Evolutionary conservation across 2,797 vertebrate species (phyloP).

Genomic region (Dermochelys coriacea): DNA sequence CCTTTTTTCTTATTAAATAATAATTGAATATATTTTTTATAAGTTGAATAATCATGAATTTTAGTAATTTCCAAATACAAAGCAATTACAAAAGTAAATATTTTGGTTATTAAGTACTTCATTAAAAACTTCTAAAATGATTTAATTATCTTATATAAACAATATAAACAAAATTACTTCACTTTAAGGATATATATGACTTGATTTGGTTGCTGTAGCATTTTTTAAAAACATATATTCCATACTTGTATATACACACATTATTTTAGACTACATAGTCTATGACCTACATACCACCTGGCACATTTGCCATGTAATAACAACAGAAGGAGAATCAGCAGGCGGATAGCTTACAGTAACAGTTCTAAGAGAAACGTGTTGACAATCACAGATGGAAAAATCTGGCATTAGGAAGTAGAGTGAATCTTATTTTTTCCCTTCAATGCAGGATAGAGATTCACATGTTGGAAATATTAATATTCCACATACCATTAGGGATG

Average conservation of each 20-base stretch:
- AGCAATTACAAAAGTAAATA: background rate
- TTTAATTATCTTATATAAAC: background rate
- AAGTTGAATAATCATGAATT: background rate
- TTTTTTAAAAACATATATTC: background rate
- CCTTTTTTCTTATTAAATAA: background rate
- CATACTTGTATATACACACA: background rate
- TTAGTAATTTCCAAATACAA: background rate
- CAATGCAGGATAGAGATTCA: background rate
- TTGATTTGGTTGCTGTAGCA: background rate
- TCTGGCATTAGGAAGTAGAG: constrained; percentile 55
- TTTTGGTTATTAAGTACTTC: background rate
- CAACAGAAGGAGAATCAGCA: constrained; percentile 74
- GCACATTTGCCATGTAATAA: constrained; percentile 63
- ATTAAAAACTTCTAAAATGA: background rate
- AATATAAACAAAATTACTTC: background rate
- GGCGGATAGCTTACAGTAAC: constrained; percentile 58
- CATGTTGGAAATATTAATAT: constrained; percentile 56
- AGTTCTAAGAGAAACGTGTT: constrained; percentile 55
- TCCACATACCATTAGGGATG: constrained; percentile 48
- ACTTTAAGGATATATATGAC: background rate
- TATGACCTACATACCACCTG: constrained; percentile 55
- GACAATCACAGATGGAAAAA: constrained; percentile 69
- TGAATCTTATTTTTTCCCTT: constrained; percentile 38
- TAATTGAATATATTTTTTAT: background rate
- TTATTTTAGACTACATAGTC: constrained; percentile 43